Percentiles rank a stretch among this genome's conserved stretches.
These are phyloP conservation scores for Psophia crepitans DNA, from an alignment of 2,113 vertebrate genomes.

Conservation along the genomic window DNA sequence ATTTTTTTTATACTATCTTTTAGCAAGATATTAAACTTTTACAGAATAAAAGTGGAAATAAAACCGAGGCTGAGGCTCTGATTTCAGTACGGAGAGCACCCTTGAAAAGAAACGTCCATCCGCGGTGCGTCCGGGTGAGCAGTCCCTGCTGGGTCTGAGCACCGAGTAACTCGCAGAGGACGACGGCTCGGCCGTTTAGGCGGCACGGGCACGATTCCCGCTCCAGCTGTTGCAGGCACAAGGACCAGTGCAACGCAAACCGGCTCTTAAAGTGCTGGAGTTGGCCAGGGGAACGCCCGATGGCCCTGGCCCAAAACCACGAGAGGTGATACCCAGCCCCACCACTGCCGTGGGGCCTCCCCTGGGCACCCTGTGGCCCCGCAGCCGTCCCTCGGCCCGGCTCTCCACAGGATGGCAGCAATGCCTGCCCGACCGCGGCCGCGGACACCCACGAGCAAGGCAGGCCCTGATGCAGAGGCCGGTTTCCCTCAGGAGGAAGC, in stretches of 20 bases:
- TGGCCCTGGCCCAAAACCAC: neutral
- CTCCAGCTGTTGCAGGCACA: neutral
- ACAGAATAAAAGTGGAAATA: conserved; percentile 53
- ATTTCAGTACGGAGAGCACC: neutral
- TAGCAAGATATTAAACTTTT: conserved; percentile 68
- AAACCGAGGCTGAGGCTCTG: neutral
- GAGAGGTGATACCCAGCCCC: fast-evolving
- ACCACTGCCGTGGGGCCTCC: fast-evolving
- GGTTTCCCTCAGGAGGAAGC: neutral
- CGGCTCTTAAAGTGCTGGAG: neutral
- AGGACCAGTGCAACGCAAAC: neutral
- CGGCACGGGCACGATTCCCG: fast-evolving
- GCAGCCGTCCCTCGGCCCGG: fast-evolving
- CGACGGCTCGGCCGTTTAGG: fast-evolving
- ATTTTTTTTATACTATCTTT: conserved; percentile 53
- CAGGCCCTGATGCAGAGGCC: neutral
- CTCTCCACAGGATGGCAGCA: conserved; percentile 71
- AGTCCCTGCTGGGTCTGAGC: neutral
- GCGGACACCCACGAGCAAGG: fast-evolving
- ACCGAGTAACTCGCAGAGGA: neutral
- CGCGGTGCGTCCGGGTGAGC: fast-evolving
- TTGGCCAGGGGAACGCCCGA: neutral
- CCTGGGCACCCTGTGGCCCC: fast-evolving
- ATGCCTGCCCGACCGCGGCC: neutral
- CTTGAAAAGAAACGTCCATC: neutral